Base-by-base conservation (phyloP, 1,140 invertebrate genomes). In the Mylabris phalerata region DNA sequence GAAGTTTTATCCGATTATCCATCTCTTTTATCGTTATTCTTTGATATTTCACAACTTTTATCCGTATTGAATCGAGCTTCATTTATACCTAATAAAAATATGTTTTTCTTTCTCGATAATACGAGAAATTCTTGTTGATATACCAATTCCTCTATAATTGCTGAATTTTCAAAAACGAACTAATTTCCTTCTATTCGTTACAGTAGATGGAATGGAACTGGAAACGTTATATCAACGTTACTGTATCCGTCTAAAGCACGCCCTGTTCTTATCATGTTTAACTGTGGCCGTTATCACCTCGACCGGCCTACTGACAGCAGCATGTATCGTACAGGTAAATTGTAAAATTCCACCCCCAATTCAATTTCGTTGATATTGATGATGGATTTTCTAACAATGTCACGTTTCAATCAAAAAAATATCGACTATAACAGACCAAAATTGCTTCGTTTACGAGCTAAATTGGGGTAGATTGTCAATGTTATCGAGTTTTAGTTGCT, bases 191-290 rank as follows among this genome's bases (percentile, higher is more conserved):
- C 48, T 58, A 63, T 75, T 77, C 72, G 72, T 71, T 75, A 65
- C 77, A 81, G 80, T 78, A 63, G 79, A 81, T 62, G 79, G 79
- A 43, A 77, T 83, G 69, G 83, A 85, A 65, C 70, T 85, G 56
- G 83, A 85, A 59, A 82, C 82, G 4, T 74, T 86, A 6, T 84
- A 84, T 69, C 75, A 78, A 50, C 69, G 80, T 26, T 86, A 85
- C 69, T 84, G 82, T 62, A 79, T 83, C 9, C 71, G 83, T 19
- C 65, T 86, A 47, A 84, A 84, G 61, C 83, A 85, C 56, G 79
- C 84, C 0, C 74, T 86, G 3, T 84, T 85, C 70, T 75, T 84
- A 43, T 80, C 82, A 0, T 80, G 82, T 11, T 72, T 83, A 3
- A 75, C 76, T 27, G 77, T 82, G 9, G 79, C 81, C 0, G 69